Evolutionary conservation across 2,888 invertebrate species (phyloP), one percentile per base, ranked within the genome.

Genomic region (Lasioglossum malachurum): DNA sequence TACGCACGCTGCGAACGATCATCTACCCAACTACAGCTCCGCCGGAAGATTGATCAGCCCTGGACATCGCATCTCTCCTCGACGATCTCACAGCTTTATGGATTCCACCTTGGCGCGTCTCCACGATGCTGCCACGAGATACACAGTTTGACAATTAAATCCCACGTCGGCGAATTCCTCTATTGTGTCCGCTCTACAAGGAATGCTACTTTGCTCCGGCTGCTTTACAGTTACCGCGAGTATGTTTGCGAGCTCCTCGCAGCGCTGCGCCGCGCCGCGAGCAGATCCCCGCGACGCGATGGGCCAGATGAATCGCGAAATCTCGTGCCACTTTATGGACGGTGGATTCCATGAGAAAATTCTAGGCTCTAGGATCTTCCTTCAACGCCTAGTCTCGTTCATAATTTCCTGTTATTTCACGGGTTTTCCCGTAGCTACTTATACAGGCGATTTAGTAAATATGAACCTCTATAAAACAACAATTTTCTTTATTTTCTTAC

Each of bases 141-240:
- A 71, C 71, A 41, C 41, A 12, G 41, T 71, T 71, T 41, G 71
- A 71, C 71, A 71, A 71, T 71, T 71, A 71, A 41, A 41, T 41
- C 41, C 41, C 41, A 41, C 38, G 69, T 69, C 38, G 69, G 69
- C 69, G 69, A 41, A 71, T 41, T 71, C 71, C 71, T n/a, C 71
- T n/a, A 71, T 76, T 76, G 76, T 75, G 82, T 76, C 82, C 83
- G n/a, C n/a, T 71, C 53, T 38, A 57, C 44, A 27, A 57, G 38
- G 57, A 82, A 75, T 71, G 82, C 14, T 41, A 41, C 71, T 41
- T 38, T 23, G 71, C 71, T 23, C n/a, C 16, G 41, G 5, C 23
- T 12, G n/a, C 41, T 38, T 38, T 71, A 71, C 38, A 14, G 71
- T 71, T 41, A n/a, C 71, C 23, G 23, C 38, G 41, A 67, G 57